phyloP scores from a whole-genome alignment of 1,140 invertebrate species.

The Magallana angulata region DNA sequence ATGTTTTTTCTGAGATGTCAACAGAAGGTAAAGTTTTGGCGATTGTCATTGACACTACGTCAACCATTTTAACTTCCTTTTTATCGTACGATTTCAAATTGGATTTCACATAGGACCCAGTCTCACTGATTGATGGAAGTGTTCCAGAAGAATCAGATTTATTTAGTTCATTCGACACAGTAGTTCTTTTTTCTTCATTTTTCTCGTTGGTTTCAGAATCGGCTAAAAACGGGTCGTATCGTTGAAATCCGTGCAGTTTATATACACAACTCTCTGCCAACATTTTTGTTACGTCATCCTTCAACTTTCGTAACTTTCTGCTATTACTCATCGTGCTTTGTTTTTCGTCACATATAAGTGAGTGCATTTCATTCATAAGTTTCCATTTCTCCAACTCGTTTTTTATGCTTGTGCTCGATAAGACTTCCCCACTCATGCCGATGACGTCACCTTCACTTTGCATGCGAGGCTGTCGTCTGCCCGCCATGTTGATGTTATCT shows the following conservation, averaged over 20 bases:
- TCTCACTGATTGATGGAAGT: neutral
- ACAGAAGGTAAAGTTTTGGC: neutral
- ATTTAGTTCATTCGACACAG: neutral
- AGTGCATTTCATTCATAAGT: constrained; percentile 41
- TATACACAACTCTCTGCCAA: constrained; percentile 43
- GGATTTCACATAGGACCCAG: constrained; percentile 7
- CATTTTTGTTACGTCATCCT: constrained; percentile 45
- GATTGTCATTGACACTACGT: neutral
- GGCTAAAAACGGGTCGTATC: constrained; percentile 21
- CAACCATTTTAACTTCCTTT: neutral
- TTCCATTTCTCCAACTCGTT: constrained; percentile 51
- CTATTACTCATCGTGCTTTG: neutral
- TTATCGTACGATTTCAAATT: neutral
- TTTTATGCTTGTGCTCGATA: constrained; percentile 26
- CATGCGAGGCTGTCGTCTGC: neutral
- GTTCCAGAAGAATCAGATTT: neutral
- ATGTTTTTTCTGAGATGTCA: neutral
- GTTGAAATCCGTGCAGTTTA: constrained; percentile 37
- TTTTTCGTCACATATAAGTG: constrained; percentile 36
- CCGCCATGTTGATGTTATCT: neutral
- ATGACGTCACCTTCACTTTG: constrained; percentile 12
- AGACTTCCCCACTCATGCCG: constrained; percentile 41
- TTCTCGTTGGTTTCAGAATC: constrained; percentile 10
- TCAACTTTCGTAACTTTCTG: constrained; percentile 20
- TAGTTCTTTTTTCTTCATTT: neutral